Base-by-base conservation (phyloP, 2,888 invertebrate genomes). In the Hedychridium roseum region DNA sequence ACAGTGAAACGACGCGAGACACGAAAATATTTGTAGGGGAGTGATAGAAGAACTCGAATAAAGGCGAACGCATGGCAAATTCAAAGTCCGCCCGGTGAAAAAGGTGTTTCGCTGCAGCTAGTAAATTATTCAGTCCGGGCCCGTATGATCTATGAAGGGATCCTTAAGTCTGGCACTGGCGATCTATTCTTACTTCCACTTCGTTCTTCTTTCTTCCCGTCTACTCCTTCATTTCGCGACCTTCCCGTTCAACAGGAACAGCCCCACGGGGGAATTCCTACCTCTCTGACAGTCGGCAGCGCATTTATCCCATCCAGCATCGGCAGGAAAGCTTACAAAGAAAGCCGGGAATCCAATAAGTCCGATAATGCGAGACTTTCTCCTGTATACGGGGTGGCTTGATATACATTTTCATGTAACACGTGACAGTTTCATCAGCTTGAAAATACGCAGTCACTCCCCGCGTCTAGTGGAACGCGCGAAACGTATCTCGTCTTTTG, bases 71-170 rank as follows among this genome's bases (percentile, higher is more conserved):
- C n/a, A n/a, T n/a, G n/a, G n/a, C n/a, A n/a, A n/a, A n/a, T n/a
- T n/a, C n/a, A n/a, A n/a, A n/a, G n/a, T n/a, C n/a, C n/a, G n/a
- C n/a, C n/a, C n/a, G n/a, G n/a, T n/a, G n/a, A n/a, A 37, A 15
- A 46, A 45, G 35, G 48, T 49, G 49, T 49, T 52, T 43, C 55
- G 43, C 47, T 17, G 51, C 52, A 43, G 48, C 43, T 51, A 36
- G 53, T 68, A 70, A 70, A 71, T 68, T 68, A 70, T 70, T 68
- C 66, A 70, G 64, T 69, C 64, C 54, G 55, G 45, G 48, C 55
- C 49, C 55, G 51, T 60, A 64, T 70, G 67, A 68, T 71, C 61
- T 65, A 68, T 57, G 54, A 47, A 54, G 48, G 52, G 53, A 46
- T 52, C 54, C 58, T 58, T 50, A 57, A 59, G 47, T 50, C 50